Percentiles rank a stretch among this genome's conserved stretches.
phyloP scores from a whole-genome alignment of 35 echinoderm and acorn worm genomes.

The Strongylocentrotus purpuratus region DNA sequence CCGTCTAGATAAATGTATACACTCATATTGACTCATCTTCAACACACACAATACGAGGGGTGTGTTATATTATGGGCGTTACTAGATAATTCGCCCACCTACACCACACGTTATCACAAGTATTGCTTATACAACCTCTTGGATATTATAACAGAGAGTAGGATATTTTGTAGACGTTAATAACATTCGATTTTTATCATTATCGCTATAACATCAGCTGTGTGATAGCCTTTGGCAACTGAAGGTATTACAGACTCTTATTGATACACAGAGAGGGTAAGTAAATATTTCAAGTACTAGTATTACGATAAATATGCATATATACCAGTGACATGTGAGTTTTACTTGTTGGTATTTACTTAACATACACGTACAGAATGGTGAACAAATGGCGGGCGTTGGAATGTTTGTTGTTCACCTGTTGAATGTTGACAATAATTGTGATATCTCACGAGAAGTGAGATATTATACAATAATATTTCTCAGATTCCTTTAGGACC shows the following conservation, averaged over 20 bases:
- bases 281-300: not conserved
- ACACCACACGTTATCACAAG: not conserved
- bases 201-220: not conserved
- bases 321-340: no score
- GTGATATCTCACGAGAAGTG: not conserved
- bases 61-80: not conserved
- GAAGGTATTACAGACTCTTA: not conserved
- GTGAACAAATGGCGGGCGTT: not conserved
- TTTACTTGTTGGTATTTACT: not conserved
- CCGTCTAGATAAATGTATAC: not conserved
- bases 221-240: not conserved
- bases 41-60: not conserved
- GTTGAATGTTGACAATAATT: not conserved
- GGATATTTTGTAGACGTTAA: not conserved
- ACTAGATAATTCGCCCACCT: not conserved
- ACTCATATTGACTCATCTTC: not conserved
- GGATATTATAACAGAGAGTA: not conserved
- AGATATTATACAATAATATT: no score
- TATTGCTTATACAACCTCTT: not conserved
- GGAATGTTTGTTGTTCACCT: not conserved
- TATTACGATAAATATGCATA: not conserved
- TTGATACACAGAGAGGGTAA: not conserved
- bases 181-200: not conserved
- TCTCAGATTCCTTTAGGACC: no score
- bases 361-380: not conserved